phyloP scores from a whole-genome alignment of 2,888 invertebrate species.

The Micoletzkya japonica region DNA sequence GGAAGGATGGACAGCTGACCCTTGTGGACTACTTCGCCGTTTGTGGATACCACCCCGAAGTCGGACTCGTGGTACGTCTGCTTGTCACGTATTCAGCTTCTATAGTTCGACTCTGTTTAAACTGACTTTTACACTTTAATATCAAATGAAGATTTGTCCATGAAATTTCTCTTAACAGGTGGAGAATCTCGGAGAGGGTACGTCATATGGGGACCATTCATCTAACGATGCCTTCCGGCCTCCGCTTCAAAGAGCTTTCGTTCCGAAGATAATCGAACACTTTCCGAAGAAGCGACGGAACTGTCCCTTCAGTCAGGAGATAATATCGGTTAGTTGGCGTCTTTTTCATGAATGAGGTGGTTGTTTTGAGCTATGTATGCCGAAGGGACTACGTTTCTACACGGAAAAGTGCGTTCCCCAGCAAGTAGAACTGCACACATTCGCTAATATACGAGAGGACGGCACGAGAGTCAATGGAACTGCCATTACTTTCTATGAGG shows the following conservation, averaged over 20 bases:
- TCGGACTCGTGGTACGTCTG: slow-evolving; percentile 51
- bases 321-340: slow-evolving; percentile 80
- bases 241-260: slow-evolving; percentile 90
- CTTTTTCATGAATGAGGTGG: background rate
- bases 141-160: no score
- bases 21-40: slow-evolving; percentile 62
- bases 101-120: background rate
- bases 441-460: slow-evolving; percentile 94
- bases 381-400: slow-evolving; percentile 88
- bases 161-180: no score
- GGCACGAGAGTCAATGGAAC: slow-evolving; percentile 91
- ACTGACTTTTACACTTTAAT: background rate
- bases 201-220: background rate
- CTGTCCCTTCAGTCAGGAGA: slow-evolving; percentile 73
- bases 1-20: slow-evolving; percentile 38
- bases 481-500: slow-evolving; percentile 92
- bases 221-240: slow-evolving; percentile 67
- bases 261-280: slow-evolving; percentile 88
- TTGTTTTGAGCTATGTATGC: slow-evolving; percentile 82
- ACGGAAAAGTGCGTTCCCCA: slow-evolving; percentile 81
- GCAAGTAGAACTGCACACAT: slow-evolving; percentile 80
- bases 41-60: slow-evolving; percentile 55
- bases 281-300: slow-evolving; percentile 85
- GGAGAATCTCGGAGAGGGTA: slow-evolving; percentile 15
- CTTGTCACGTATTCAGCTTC: background rate